Percentiles rank a stretch among this genome's conserved stretches.
Evolutionary conservation across 2,113 vertebrate species (phyloP).

Genomic region (Solea solea): DNA sequence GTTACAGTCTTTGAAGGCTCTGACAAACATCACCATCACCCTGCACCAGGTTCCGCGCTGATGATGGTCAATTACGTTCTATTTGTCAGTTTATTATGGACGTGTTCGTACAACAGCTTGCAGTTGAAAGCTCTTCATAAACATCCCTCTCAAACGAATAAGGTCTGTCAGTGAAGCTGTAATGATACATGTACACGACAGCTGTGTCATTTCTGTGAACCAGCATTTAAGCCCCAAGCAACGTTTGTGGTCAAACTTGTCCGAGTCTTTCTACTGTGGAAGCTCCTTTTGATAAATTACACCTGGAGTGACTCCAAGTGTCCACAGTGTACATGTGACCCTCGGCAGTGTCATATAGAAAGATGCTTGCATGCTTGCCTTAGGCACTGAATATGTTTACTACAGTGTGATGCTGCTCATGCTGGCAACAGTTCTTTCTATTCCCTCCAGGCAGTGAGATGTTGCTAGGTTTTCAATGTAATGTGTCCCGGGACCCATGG

Average conservation of each 20-base stretch:
- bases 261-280: slow-evolving; percentile 16
- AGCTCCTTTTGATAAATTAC: slow-evolving; percentile 19
- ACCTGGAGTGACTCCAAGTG: slow-evolving; percentile 34
- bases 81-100: no score
- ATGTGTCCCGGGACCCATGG: no score
- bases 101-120: no score
- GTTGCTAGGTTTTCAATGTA: no score
- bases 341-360: slow-evolving; percentile 2
- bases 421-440: neutral
- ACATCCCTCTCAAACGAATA: no score
- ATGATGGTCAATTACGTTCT: no score
- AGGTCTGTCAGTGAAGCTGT: no score
- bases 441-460: slow-evolving; percentile 6
- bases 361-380: neutral
- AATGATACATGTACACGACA: slow-evolving; percentile 15
- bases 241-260: slow-evolving; percentile 16
- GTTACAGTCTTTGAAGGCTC: no score
- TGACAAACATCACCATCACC: no score
- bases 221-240: slow-evolving; percentile 2
- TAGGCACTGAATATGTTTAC: slow-evolving; percentile 23
- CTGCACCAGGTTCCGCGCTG: no score
- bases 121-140: no score
- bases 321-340: slow-evolving; percentile 6
- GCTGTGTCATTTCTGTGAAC: slow-evolving; percentile 9
- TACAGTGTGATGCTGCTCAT: slow-evolving; percentile 6